Percentiles rank a stretch among this genome's conserved stretches.
phyloP scores from a whole-genome alignment of 1,140 invertebrate genomes.

The Zaprionus kolodkinae region DNA sequence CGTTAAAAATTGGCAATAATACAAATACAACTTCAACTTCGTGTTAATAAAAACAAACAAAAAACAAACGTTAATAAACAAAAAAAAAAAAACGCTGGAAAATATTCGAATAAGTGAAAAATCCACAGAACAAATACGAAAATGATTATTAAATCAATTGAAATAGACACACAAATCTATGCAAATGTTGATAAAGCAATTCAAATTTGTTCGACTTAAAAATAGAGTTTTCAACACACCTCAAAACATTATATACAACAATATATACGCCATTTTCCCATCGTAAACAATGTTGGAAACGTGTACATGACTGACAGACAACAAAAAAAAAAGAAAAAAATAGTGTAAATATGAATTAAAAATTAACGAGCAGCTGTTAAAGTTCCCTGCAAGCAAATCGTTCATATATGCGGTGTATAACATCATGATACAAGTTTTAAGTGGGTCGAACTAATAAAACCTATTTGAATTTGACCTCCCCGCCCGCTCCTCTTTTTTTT shows the following conservation, averaged over 20 bases:
- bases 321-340: constrained; percentile 1
- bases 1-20: neutral
- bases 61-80: too few species aligned
- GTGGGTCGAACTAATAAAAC: constrained; percentile 13
- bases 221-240: constrained; percentile 7
- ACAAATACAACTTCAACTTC: neutral
- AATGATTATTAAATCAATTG: neutral
- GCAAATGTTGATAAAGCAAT: neutral
- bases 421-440: constrained; percentile 11
- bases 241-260: neutral
- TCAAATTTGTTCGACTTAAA: constrained; percentile 1
- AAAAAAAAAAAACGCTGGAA: neutral
- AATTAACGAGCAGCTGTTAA: constrained; percentile 67
- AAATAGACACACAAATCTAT: neutral
- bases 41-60: neutral
- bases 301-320: neutral
- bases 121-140: neutral
- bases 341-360: constrained; percentile 40
- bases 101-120: neutral
- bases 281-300: constrained; percentile 16
- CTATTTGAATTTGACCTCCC: neutral
- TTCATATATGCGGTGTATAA: constrained; percentile 13
- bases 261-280: constrained; percentile 11
- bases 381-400: constrained; percentile 38
- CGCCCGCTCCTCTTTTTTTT: too few species aligned